These are phyloP conservation scores for Dicrostonyx torquatus DNA, from an alignment of 2,797 vertebrate genomes.

Conservation along the genomic window DNA sequence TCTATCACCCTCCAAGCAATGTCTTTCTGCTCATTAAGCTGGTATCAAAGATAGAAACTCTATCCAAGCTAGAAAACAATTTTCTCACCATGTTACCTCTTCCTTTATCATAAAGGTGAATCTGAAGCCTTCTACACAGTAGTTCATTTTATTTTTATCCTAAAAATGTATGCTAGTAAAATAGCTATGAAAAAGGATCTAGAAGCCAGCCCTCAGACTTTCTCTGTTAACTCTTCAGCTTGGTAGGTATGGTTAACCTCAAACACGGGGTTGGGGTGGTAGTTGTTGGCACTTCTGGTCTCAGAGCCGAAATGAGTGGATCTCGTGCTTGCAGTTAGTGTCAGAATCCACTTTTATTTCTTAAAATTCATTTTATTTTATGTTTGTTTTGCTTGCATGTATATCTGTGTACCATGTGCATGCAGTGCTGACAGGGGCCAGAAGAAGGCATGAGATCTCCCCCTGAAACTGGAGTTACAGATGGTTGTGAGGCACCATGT, in stretches of 20 bases:
- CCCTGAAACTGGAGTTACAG: neutral
- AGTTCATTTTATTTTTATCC: neutral
- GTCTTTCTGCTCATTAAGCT: slow-evolving; percentile 22
- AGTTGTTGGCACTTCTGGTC: neutral
- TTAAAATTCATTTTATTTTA: neutral
- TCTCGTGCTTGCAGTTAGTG: accelerated
- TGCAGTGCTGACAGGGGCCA: neutral
- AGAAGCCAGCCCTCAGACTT: neutral
- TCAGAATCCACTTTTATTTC: neutral
- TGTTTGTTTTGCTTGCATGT: neutral
- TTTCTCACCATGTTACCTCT: neutral
- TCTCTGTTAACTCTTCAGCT: neutral
- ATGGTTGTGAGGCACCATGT: neutral
- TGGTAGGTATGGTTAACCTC: neutral
- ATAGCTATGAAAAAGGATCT: neutral
- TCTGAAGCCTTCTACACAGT: neutral
- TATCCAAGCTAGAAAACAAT: neutral
- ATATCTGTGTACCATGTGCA: neutral
- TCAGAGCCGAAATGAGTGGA: neutral
- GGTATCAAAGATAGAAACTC: neutral
- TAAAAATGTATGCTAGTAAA: neutral
- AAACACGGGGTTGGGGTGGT: neutral
- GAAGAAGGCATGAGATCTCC: neutral
- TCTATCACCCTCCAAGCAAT: neutral
- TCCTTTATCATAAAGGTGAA: neutral